These are phyloP conservation scores for Icerya purchasi DNA, from an alignment of 2,888 invertebrate genomes.

Conservation along the genomic window DNA sequence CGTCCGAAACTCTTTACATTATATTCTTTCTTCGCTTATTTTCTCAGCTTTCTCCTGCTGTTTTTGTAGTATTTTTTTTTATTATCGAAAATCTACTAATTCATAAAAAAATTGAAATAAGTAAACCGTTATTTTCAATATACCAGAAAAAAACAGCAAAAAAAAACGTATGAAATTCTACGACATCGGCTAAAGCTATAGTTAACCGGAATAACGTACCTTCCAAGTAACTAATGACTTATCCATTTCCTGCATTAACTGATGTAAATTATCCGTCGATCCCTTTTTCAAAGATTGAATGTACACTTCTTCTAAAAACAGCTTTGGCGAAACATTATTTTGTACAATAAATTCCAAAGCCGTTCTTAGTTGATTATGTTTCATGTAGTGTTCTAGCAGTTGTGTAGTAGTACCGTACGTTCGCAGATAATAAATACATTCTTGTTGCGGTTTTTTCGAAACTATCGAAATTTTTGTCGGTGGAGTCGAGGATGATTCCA, in stretches of 20 bases:
- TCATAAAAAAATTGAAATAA: no score
- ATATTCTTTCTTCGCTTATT: no score
- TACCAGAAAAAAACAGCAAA: no score
- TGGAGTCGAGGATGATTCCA: neutral
- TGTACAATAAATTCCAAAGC: slow-evolving; percentile 44
- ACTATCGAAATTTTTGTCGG: slow-evolving; percentile 7
- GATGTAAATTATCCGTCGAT: slow-evolving; percentile 32
- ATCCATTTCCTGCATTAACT: slow-evolving; percentile 41
- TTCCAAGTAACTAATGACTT: slow-evolving; percentile 45
- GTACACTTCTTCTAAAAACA: slow-evolving; percentile 50
- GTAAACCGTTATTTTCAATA: no score
- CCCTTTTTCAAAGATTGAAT: slow-evolving; percentile 44
- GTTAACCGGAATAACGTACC: no score
- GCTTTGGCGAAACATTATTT: slow-evolving; percentile 41
- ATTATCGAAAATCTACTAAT: no score
- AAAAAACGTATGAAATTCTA: no score
- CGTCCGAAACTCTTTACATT: no score
- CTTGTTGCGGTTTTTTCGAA: slow-evolving; percentile 32
- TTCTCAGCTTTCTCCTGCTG: no score
- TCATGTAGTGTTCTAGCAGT: slow-evolving; percentile 51
- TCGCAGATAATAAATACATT: slow-evolving; percentile 59
- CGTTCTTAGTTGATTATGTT: slow-evolving; percentile 42
- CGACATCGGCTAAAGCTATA: no score
- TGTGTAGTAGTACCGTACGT: slow-evolving; percentile 57
- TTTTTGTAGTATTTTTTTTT: no score